Conservation (phyloP, 30 jellyfish, hydroid and myxozoan species). For the Aurelia coerulea region DNA sequence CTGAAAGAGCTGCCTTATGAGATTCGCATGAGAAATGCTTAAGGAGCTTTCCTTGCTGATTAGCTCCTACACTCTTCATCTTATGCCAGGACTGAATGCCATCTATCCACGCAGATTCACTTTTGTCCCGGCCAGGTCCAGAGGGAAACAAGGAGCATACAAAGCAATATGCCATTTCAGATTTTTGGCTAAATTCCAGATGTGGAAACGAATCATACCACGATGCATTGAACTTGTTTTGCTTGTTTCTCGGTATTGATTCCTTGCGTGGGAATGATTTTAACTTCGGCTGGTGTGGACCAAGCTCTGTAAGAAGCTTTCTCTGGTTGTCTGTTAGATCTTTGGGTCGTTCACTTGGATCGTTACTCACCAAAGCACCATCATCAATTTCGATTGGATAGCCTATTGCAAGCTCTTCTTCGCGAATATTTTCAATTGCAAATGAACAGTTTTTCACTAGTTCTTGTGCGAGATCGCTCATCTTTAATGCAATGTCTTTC, state of each 20-base stretch:
- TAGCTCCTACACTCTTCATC: constrained; percentile 54
- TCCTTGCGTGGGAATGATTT: constrained; percentile 13
- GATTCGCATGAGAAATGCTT: constrained; percentile 55
- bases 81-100: constrained; percentile 30
- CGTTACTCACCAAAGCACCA: neutral
- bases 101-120: constrained; percentile 50
- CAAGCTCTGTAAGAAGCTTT: constrained; percentile 3
- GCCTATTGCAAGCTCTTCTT: constrained; percentile 21
- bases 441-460: constrained; percentile 3
- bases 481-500: constrained; percentile 9
- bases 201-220: constrained; percentile 3
- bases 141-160: constrained; percentile 46
- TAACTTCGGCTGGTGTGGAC: constrained; percentile 22
- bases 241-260: constrained; percentile 8
- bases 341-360: constrained; percentile 33
- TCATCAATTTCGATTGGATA: constrained; percentile 10
- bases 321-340: constrained; percentile 8
- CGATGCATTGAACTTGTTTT: constrained; percentile 2
- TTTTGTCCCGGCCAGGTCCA: constrained; percentile 63
- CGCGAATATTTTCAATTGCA: neutral
- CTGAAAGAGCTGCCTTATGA: constrained; percentile 63
- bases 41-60: constrained; percentile 16
- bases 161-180: constrained; percentile 1
- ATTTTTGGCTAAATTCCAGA: neutral
- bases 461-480: constrained; percentile 25